Conservation (phyloP, 2,888 invertebrate species). For the Phortica magna region DNA sequence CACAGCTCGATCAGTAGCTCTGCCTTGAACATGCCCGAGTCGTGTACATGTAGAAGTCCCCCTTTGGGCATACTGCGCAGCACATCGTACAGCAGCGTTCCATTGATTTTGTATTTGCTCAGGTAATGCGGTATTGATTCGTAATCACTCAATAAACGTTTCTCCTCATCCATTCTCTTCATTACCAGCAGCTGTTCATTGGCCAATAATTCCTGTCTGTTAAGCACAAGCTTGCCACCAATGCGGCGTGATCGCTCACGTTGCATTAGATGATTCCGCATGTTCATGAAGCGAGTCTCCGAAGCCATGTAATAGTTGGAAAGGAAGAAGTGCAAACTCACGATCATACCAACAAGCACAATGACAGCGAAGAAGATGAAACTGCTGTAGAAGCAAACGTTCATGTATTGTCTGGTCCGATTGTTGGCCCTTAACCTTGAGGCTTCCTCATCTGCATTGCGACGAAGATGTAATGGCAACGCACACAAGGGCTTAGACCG, state of each 20-base stretch:
- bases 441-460: background rate
- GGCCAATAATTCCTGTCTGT: conserved; percentile 59
- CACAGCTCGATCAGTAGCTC: conserved; percentile 81
- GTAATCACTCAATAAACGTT: conserved; percentile 49
- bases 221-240: conserved; percentile 73
- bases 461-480: background rate
- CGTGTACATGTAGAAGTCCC: conserved; percentile 83
- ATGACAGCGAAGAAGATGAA: conserved; percentile 47
- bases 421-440: too few relatives aligned
- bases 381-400: conserved; percentile 48
- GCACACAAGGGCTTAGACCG: background rate
- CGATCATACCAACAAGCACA: background rate
- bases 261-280: conserved; percentile 16
- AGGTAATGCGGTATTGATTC: conserved; percentile 48
- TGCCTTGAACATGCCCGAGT: conserved; percentile 81
- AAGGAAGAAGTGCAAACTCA: conserved; percentile 10
- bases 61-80: conserved; percentile 86
- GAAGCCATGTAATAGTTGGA: conserved; percentile 39
- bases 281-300: conserved; percentile 36
- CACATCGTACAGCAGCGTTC: conserved; percentile 82
- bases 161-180: conserved; percentile 79
- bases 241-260: conserved; percentile 46
- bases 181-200: conserved; percentile 80
- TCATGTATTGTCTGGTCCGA: background rate
- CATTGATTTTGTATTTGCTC: conserved; percentile 40